Percentiles rank a stretch among this genome's conserved stretches.
phyloP scores from a whole-genome alignment of 1,140 invertebrate species.

The Drosophila murphyi region DNA sequence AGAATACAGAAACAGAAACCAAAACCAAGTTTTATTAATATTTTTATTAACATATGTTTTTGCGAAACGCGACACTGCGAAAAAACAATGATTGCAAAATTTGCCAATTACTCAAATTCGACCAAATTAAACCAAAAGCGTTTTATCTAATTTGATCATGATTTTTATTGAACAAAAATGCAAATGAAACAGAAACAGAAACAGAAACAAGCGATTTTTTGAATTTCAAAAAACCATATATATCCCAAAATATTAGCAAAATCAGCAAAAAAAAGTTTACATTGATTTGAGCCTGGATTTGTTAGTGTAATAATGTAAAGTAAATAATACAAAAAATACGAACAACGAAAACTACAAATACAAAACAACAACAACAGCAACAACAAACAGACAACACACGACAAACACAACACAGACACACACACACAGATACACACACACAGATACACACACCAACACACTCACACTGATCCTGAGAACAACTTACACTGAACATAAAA shows the following conservation, averaged over 20 bases:
- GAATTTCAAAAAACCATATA: conserved; percentile 24
- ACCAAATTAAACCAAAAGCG: conserved; percentile 36
- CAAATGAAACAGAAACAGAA: conserved; percentile 45
- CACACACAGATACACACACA: conserved; percentile 30
- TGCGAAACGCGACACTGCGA: conserved; percentile 21
- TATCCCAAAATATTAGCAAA: conserved; percentile 50
- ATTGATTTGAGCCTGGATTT: conserved; percentile 84
- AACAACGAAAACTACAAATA: conserved; percentile 39
- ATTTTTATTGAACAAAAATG: conserved; percentile 17
- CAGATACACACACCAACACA: conserved; percentile 19
- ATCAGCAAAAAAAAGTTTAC: conserved; percentile 47
- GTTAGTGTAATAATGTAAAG: conserved; percentile 78
- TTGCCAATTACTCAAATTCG: conserved; percentile 27
- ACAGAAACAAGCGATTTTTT: conserved; percentile 20
- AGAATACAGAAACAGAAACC: conserved; percentile 7
- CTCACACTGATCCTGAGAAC: neutral
- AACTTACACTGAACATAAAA: conserved; percentile 2
- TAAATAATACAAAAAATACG: conserved; percentile 54
- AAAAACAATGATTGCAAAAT: conserved; percentile 22
- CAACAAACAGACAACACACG: conserved; percentile 36
- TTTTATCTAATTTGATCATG: conserved; percentile 44
- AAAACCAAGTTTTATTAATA: conserved; percentile 39
- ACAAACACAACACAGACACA: conserved; percentile 23
- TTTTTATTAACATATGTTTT: conserved; percentile 50
- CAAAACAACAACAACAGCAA: conserved; percentile 28